A percentile compares a stretch with the other conserved stretches of the same genome.
Conservation (phyloP, 30 jellyfish, hydroid and myxozoan genomes). For the Cassiopea xamachana region DNA sequence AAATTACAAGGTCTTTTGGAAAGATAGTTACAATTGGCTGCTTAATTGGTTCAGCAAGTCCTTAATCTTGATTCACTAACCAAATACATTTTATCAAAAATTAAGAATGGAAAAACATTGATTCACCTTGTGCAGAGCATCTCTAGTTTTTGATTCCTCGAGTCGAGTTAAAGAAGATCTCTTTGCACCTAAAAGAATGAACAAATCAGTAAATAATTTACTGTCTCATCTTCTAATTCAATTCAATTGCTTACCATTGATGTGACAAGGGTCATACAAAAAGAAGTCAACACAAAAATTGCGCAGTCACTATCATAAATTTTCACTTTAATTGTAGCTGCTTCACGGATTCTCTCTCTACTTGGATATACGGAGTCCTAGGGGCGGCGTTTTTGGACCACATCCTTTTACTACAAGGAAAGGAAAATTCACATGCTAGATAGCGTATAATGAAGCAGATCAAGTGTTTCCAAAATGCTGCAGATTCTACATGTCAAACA, state of each 20-base stretch:
- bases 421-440: too few species aligned
- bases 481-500: too few species aligned
- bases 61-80: not conserved
- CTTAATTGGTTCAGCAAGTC: not conserved
- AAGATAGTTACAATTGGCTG: not conserved
- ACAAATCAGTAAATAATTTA: not conserved
- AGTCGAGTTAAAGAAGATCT: slow-evolving; percentile 80
- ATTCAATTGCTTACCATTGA: not conserved
- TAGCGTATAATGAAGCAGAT: too few species aligned
- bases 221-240: not conserved
- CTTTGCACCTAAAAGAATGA: slow-evolving; percentile 43
- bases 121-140: slow-evolving; percentile 59
- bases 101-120: too few species aligned
- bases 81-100: not conserved
- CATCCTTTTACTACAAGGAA: too few species aligned
- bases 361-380: too few species aligned
- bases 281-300: too few species aligned
- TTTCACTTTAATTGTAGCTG: too few species aligned
- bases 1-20: too few species aligned
- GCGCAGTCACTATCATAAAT: not conserved
- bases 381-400: too few species aligned
- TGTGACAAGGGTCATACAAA: not conserved
- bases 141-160: slow-evolving; percentile 81
- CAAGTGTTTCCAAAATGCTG: too few species aligned
- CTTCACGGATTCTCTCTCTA: too few species aligned